These are phyloP conservation scores for Nephrocerus scutellatus DNA, from an alignment of 2,888 invertebrate species.

Conservation along the genomic window DNA sequence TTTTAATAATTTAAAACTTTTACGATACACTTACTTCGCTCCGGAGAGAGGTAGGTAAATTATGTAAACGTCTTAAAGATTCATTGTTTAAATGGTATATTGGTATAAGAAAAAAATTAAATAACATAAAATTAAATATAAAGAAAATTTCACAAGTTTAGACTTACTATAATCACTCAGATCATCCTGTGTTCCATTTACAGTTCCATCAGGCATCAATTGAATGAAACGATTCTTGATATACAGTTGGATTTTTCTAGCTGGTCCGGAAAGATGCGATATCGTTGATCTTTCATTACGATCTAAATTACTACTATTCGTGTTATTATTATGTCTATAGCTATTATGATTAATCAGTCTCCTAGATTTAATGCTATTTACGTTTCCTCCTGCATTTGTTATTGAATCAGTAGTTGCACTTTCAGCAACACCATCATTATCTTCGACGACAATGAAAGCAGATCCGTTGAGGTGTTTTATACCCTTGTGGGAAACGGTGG, in stretches of 20 bases:
- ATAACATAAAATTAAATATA: too few species aligned
- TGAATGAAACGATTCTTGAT: conserved; percentile 78
- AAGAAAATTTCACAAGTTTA: too few species aligned
- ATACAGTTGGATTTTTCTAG: conserved; percentile 75
- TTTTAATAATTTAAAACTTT: too few species aligned
- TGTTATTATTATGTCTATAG: conserved; percentile 25
- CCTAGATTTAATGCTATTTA: conserved; percentile 43
- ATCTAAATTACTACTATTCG: conserved; percentile 39
- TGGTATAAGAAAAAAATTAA: too few species aligned
- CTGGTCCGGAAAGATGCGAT: conserved; percentile 74
- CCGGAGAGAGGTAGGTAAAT: too few species aligned
- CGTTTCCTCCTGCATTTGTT: conserved; percentile 25
- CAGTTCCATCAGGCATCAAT: conserved; percentile 75
- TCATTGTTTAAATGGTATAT: too few species aligned
- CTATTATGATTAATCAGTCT: conserved; percentile 45
- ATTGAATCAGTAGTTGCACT: conserved; percentile 16
- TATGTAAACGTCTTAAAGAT: too few species aligned
- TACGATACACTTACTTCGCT: too few species aligned
- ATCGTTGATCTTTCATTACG: conserved; percentile 66
- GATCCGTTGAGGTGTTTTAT: conserved; percentile 14
- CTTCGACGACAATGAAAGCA: conserved; percentile 2
- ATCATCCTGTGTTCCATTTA: conserved; percentile 75
- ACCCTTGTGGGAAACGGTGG: too few species aligned
- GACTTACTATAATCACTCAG: conserved; percentile 79
- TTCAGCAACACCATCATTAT: conserved; percentile 15